A percentile compares a stretch with the other conserved stretches of the same genome.
phyloP scores from a whole-genome alignment of 2,797 vertebrate species.

The Triplophysa bombifrons region DNA sequence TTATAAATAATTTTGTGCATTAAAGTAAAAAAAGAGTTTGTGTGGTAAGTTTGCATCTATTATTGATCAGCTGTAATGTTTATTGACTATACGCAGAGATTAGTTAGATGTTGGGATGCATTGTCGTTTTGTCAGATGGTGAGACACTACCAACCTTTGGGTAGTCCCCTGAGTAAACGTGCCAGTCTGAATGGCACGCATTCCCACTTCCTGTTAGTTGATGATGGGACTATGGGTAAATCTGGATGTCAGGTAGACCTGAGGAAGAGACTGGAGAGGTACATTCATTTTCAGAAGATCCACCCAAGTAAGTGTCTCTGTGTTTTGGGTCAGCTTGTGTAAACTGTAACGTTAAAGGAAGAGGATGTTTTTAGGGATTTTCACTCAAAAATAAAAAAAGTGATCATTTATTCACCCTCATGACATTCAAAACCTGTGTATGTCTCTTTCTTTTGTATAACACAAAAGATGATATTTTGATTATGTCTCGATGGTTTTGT shows the following conservation, averaged over 20 bases:
- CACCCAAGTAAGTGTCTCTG: constrained; percentile 85
- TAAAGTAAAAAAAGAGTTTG: too few relatives aligned
- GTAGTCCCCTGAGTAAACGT: constrained; percentile 91
- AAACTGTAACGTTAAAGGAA: neutral
- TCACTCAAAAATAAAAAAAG: too few relatives aligned
- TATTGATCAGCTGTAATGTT: neutral
- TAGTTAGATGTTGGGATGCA: neutral
- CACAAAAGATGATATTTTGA: too few relatives aligned
- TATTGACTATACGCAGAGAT: neutral
- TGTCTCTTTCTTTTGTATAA: too few relatives aligned
- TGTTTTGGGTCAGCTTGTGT: constrained; percentile 5
- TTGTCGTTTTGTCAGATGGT: constrained; percentile 76
- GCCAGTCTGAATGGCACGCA: constrained; percentile 91
- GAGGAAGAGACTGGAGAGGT: constrained; percentile 87
- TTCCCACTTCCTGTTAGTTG: constrained; percentile 93
- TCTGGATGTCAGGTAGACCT: constrained; percentile 89
- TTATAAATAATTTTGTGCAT: too few relatives aligned
- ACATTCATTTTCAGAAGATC: constrained; percentile 90
- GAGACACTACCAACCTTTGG: constrained; percentile 88
- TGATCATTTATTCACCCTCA: too few relatives aligned
- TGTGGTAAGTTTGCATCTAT: neutral
- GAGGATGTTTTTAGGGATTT: too few relatives aligned
- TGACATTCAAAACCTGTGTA: too few relatives aligned
- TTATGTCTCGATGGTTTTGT: too few relatives aligned
- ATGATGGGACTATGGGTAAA: constrained; percentile 93